phyloP scores from a whole-genome alignment of 2,113 vertebrate species.

The Malurus melanocephalus region DNA sequence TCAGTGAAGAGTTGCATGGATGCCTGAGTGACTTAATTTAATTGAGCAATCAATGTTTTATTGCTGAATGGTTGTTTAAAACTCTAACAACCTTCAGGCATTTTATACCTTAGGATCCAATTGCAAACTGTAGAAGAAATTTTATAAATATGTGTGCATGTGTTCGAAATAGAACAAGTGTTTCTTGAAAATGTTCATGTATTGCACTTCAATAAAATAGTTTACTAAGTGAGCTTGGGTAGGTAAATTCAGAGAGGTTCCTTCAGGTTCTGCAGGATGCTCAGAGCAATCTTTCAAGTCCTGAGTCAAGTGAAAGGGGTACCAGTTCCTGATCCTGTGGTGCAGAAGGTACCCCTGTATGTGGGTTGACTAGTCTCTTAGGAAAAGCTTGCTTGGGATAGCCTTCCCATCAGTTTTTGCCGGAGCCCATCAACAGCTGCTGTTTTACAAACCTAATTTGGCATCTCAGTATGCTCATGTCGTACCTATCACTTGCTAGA shows the following conservation, averaged over 20 bases:
- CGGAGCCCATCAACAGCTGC: background rate
- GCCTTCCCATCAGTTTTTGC: background rate
- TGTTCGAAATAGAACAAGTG: background rate
- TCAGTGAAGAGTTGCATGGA: conserved; percentile 29
- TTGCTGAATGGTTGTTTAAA: conserved; percentile 5
- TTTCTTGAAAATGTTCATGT: background rate
- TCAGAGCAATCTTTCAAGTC: background rate
- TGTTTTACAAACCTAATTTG: background rate
- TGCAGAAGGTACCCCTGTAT: background rate
- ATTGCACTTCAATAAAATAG: background rate
- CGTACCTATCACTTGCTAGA: background rate
- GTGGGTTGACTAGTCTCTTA: background rate
- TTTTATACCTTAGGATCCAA: background rate
- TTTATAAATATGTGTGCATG: fast-evolving
- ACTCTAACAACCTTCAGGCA: background rate
- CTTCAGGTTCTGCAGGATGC: background rate
- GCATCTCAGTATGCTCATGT: background rate
- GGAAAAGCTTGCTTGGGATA: background rate
- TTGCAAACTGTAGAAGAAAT: background rate
- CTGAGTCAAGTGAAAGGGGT: fast-evolving
- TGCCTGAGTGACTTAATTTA: conserved; percentile 48
- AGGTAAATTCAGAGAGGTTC: background rate
- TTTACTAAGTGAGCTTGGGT: background rate
- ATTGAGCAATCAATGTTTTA: conserved; percentile 37
- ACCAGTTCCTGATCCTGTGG: background rate